Conservation (phyloP, 2,113 vertebrate species). For the Ageneiosus marmoratus region DNA sequence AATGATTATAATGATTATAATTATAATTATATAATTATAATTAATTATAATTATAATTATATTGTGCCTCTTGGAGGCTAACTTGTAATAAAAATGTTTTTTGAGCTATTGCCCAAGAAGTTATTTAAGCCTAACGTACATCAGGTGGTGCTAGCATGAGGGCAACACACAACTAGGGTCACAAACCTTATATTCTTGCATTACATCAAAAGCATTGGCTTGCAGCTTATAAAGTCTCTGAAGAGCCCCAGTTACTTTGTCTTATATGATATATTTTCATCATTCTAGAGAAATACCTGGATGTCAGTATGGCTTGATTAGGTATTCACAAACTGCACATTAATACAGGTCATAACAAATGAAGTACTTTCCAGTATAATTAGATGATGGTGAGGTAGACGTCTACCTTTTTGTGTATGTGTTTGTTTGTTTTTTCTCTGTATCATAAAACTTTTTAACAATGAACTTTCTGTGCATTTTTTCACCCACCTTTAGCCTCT, state of each 20-base stretch:
- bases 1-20: too few relatives aligned
- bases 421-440: background rate
- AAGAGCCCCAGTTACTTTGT: background rate
- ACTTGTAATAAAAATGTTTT: too few relatives aligned
- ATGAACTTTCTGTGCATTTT: background rate
- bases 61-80: too few relatives aligned
- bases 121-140: too few relatives aligned
- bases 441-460: background rate
- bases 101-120: too few relatives aligned
- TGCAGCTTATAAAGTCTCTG: background rate
- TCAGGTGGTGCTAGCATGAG: too few relatives aligned
- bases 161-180: too few relatives aligned
- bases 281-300: background rate
- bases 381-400: too few relatives aligned
- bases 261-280: background rate
- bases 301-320: background rate
- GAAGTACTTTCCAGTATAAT: background rate
- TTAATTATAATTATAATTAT: too few relatives aligned
- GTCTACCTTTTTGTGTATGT: too few relatives aligned
- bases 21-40: too few relatives aligned
- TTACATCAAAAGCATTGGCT: background rate
- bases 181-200: too few relatives aligned
- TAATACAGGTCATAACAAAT: background rate
- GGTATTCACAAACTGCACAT: background rate
- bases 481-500: conserved; percentile 46